Percentiles rank a stretch among this genome's conserved stretches.
phyloP scores from a whole-genome alignment of 2,888 invertebrate species.

The Campopleginae sp. region DNA sequence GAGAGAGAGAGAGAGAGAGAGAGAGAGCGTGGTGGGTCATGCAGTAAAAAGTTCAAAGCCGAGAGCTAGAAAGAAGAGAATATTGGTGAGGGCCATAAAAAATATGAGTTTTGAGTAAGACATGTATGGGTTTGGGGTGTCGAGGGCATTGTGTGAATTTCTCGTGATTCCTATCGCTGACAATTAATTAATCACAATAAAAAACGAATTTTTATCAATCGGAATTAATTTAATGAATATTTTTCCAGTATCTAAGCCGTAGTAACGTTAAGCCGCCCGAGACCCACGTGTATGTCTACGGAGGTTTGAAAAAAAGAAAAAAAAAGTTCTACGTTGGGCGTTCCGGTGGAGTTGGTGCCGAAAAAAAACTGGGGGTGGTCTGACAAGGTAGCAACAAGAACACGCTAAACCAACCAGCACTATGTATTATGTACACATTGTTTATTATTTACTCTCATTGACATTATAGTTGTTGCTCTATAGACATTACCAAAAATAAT shows the following conservation, averaged over 20 bases:
- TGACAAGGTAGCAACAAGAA: slow-evolving; percentile 78
- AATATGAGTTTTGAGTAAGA: neutral
- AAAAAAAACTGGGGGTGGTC: slow-evolving; percentile 64
- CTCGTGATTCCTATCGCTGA: too few species aligned
- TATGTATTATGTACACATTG: slow-evolving; percentile 73
- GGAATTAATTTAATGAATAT: too few species aligned
- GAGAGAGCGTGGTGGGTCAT: neutral
- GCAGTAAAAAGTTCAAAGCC: neutral
- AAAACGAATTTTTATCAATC: too few species aligned
- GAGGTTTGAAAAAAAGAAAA: slow-evolving; percentile 1
- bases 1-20: too few species aligned
- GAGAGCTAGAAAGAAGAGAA: neutral
- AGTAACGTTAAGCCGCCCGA: too few species aligned
- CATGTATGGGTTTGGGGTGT: too few species aligned
- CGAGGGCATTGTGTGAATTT: too few species aligned
- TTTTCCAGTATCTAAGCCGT: too few species aligned
- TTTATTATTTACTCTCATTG: slow-evolving; percentile 80
- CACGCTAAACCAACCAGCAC: slow-evolving; percentile 80
- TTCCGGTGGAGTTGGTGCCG: slow-evolving; percentile 48
- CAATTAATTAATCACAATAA: too few species aligned
- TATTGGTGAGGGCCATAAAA: neutral
- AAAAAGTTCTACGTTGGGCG: neutral
- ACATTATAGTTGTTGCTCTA: slow-evolving; percentile 77
- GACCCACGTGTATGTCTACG: too few species aligned
- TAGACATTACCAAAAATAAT: slow-evolving; percentile 78